Base-by-base conservation (phyloP, 2,888 invertebrate genomes). In the Lomographa bimaculata region DNA sequence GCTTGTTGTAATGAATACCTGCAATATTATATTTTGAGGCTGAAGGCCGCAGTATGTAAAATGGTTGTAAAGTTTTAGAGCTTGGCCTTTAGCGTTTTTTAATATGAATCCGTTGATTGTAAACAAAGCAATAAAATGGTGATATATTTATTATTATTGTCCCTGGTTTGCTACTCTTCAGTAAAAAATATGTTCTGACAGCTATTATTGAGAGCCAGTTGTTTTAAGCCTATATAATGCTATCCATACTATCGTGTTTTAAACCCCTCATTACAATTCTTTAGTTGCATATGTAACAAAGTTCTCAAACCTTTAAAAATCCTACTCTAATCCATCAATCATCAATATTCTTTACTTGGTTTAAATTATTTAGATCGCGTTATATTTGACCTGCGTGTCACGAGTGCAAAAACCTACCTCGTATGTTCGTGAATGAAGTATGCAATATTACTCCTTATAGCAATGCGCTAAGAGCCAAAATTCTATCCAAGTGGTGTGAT, bases 341-440 rank as follows among this genome's bases (percentile, higher is more conserved):
- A n/a, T n/a, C n/a, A n/a, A n/a, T n/a, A n/a, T n/a, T n/a, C n/a
- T n/a, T n/a, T n/a, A n/a, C n/a, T n/a, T n/a, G n/a, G n/a, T n/a
- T 38, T 10, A 34, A 29, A 30, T 34, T 34, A 30, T 25, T 34
- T 33, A 26, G 19, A 32, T 32, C 24, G 20, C 26, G 7, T 35
- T 30, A 33, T 5, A 24, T 32, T 32, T 7, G 7, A 24, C 25
- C 23, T 28, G 3, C 4, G 14, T 23, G 19, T 30, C 14, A 28
- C 11, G 14, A 41, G 27, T 48, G 41, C 38, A 42, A 46, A 36
- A 24, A 25, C 17, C 20, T 12, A 32, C 20, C 17, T 10, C 23
- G n/a, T 9, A 8, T 10, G 6, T 10, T 25, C 25, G 12, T 12
- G 1, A 1, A n/a, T 5, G 24, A 25, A 25, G 4, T n/a, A 1